Base-by-base conservation (phyloP, 2,113 vertebrate species). In the Sceloporus undulatus region DNA sequence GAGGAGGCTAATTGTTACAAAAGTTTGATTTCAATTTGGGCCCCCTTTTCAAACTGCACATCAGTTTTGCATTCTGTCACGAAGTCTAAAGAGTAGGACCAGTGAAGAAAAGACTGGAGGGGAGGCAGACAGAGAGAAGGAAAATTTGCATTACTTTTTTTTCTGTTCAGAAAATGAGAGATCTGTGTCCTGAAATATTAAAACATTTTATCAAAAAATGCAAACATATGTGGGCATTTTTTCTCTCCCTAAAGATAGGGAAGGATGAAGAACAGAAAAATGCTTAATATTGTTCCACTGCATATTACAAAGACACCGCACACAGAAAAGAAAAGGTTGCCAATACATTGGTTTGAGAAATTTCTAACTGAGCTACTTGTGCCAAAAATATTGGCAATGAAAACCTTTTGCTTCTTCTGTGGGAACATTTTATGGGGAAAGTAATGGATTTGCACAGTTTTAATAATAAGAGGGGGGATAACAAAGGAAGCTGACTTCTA, bases 21-120 rank as follows among this genome's bases (percentile, higher is more conserved):
- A 96, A 94, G 93, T 94, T 96, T 95, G 95, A 95, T 96, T 96
- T 94, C 93, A 94, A 95, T 94, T 92, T 92, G 95, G 94, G 92
- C 94, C 91, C 93, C 89, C 94, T 94, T 95, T 96, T 94, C 95
- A 94, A 95, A 96, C 91, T 94, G 93, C 93, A 93, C 94, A 96
- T 94, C 96, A 91, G 90, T 94, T 95, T 96, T 94, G 95, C 94
- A n/a, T 96, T 93, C 56, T 88, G 93, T 97, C 96, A 96, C 96
- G 95, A 95, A 96, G 95, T 92, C 92, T 10, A 85, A 29, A 91
- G 78, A 89, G 89, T 25, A 71, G 77, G 84, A 65, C 54, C 79
- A 21, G 91, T 54, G 14, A 54, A 73, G 29, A 52, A 71, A 21
- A 65, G 27, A 42, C 18, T 19, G 21, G 40, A 29, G 29, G 19